Percentiles rank a stretch among this genome's conserved stretches.
phyloP scores from a whole-genome alignment of 2,888 invertebrate genomes.

The Nasonia oneida region DNA sequence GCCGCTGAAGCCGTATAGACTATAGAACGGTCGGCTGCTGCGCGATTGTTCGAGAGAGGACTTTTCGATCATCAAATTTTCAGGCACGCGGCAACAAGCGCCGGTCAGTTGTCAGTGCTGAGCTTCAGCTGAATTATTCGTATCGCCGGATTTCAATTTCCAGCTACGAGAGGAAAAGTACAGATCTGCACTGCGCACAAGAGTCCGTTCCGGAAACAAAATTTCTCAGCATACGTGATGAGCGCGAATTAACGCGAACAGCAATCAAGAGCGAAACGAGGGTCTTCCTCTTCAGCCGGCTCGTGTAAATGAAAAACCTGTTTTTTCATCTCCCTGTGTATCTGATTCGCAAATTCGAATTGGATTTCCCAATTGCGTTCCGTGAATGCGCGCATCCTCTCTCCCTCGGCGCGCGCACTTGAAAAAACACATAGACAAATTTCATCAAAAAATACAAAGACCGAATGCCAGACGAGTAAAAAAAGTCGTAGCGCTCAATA shows the following conservation, averaged over 20 bases:
- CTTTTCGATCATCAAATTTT: conserved; percentile 38
- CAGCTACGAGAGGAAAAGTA: too few relatives aligned
- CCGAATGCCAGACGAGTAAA: conserved; percentile 3
- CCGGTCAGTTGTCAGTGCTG: background rate
- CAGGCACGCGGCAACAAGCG: background rate
- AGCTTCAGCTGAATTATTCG: background rate
- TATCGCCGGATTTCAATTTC: too few relatives aligned
- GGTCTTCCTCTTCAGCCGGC: too few relatives aligned
- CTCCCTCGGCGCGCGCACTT: background rate
- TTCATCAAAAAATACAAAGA: conserved; percentile 28
- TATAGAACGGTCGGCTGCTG: background rate
- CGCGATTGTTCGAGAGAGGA: background rate
- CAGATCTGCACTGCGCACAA: too few relatives aligned
- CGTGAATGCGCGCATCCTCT: background rate
- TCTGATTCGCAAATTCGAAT: background rate
- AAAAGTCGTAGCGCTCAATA: conserved; percentile 21
- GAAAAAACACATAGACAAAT: conserved; percentile 25
- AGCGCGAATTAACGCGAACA: background rate
- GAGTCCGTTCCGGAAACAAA: too few relatives aligned
- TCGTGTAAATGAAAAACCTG: background rate
- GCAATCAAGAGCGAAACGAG: background rate
- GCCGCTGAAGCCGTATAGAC: background rate
- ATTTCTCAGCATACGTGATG: background rate
- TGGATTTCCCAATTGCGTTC: background rate
- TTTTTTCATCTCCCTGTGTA: background rate